Percentiles rank a stretch among this genome's conserved stretches.
phyloP scores from a whole-genome alignment of 2,888 invertebrate species.

The Gortyna flavago region DNA sequence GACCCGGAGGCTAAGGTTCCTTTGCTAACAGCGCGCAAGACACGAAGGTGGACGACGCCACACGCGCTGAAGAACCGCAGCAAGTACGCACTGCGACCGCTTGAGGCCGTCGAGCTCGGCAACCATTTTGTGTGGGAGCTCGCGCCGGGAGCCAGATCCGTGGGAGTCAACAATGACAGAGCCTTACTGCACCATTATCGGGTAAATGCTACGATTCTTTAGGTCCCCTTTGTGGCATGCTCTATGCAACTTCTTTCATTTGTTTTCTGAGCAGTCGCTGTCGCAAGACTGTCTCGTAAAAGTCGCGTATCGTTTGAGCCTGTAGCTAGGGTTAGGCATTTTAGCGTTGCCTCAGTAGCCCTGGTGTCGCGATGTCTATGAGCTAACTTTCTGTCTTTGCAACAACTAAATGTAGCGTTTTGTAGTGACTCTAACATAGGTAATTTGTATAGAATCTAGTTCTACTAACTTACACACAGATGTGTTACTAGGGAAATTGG shows the following conservation, averaged over 20 bases:
- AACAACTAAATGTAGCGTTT: no score
- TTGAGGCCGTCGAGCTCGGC: slow-evolving; percentile 96
- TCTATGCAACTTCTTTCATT: not conserved
- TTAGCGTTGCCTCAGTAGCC: no score
- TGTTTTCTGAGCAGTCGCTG: not conserved
- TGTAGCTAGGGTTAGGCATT: no score
- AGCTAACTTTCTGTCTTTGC: not conserved
- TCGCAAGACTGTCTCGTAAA: not conserved
- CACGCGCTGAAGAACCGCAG: slow-evolving; percentile 97
- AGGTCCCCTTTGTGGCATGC: not conserved
- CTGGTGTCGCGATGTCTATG: not conserved
- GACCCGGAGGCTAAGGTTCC: slow-evolving; percentile 88
- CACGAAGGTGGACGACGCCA: slow-evolving; percentile 93
- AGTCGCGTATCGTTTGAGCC: not conserved
- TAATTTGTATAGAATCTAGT: no score
- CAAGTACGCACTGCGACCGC: slow-evolving; percentile 96
- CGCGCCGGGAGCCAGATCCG: slow-evolving; percentile 93
- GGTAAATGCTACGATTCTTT: slow-evolving; percentile 46
- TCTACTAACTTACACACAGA: no score
- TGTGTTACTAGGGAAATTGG: not conserved
- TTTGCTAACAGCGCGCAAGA: slow-evolving; percentile 94
- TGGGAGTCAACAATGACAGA: slow-evolving; percentile 95
- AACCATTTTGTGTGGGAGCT: slow-evolving; percentile 99
- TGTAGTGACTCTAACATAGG: no score
- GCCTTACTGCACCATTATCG: slow-evolving; percentile 92